Evolutionary conservation across 2,888 invertebrate genomes (phyloP), one percentile per base, ranked within the genome.

Genomic region (Heliconius aoede): DNA sequence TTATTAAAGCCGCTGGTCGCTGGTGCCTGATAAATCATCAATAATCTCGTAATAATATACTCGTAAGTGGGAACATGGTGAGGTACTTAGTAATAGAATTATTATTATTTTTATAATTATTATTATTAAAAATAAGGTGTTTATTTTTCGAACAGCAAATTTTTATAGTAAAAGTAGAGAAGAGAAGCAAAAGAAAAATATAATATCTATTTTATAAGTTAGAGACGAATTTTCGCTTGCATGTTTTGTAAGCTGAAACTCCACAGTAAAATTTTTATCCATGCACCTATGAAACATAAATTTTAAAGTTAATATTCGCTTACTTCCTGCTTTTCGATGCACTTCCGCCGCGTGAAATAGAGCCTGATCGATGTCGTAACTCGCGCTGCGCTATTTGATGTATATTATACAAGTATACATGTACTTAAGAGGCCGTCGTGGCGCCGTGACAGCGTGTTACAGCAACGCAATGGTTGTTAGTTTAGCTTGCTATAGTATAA

Each of bases 281-380:
- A 69, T 69, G 60, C 40, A 72, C 60, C 36, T 72, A 72, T 40
- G 60, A 60, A 60, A 72, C 72, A 72, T 60, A 72, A 60, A 72
- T 72, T 60, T 40, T 40, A 60, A 72, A 72, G 72, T 72, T 72
- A 72, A 72, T 72, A 72, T 72, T 72, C 60, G 72, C 72, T 61
- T 58, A 72, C 60, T 60, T 72, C 72, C 72, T 61, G 72, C 72
- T 72, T 72, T 30, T 72, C 60, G 72, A 72, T 72, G 60, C 72
- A 72, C 72, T 72, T 72, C 72, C 72, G 72, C 60, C 60, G 36
- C 58, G 72, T 60, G 60, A 72, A 72, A 72, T 72, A 72, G 72
- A 72, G 72, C 72, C 72, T 72, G 72, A 61, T 72, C 72, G 72
- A 72, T 40, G 72, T 72, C 40, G 60, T 61, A 72, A 40, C 60